These are phyloP conservation scores for Coryphaenoides rupestris DNA, from an alignment of 2,113 vertebrate species.

Conservation along the genomic window DNA sequence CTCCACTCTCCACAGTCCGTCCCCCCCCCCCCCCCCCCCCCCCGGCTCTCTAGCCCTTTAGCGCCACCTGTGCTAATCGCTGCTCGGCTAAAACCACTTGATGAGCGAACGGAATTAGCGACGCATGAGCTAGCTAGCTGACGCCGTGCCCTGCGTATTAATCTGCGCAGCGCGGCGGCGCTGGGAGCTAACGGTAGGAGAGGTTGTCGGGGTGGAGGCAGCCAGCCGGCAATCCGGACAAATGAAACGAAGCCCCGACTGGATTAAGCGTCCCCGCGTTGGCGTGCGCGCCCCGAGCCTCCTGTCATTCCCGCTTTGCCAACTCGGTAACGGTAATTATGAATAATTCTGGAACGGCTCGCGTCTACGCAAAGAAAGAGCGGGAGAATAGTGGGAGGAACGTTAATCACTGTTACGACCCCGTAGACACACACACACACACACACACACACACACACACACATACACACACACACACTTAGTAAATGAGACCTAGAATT, in stretches of 20 bases:
- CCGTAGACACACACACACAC: too few relatives aligned
- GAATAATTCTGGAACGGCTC: constrained; percentile 55
- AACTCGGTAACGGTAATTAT: constrained; percentile 62
- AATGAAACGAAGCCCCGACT: constrained; percentile 50
- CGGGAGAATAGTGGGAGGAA: too few relatives aligned
- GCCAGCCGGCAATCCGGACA: constrained; percentile 41
- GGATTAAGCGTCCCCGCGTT: constrained; percentile 45
- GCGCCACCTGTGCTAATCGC: background rate
- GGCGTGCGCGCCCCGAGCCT: constrained; percentile 46
- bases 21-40: too few relatives aligned
- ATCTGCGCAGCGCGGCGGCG: constrained; percentile 41
- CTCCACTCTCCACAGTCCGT: too few relatives aligned
- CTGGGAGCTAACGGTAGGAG: constrained; percentile 31
- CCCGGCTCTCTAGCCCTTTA: background rate
- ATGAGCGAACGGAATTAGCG: background rate
- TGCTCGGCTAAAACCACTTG: background rate
- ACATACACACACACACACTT: constrained; percentile 48
- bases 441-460: too few relatives aligned
- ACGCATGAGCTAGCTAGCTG: constrained; percentile 44
- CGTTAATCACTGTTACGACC: too few relatives aligned
- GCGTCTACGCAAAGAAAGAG: constrained; percentile 24
- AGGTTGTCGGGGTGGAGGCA: too few relatives aligned
- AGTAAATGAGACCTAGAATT: constrained; percentile 57
- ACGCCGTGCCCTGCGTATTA: too few relatives aligned
- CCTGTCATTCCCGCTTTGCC: constrained; percentile 56